Conservation (phyloP, 2,888 invertebrate genomes). For the Podabrus alpinus region DNA sequence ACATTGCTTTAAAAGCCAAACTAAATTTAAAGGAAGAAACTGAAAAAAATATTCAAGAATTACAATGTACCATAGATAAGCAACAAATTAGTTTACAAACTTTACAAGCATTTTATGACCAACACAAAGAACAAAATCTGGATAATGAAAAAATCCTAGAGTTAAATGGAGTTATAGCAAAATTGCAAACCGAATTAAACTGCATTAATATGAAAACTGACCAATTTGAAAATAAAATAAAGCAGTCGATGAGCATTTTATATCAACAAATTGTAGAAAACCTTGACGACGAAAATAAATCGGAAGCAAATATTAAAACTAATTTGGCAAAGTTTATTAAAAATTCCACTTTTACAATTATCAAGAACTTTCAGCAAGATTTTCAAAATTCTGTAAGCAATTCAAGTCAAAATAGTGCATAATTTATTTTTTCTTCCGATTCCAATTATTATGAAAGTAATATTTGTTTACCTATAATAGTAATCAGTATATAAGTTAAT, state of each 20-base stretch:
- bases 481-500: too few relatives aligned
- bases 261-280: conserved; percentile 43
- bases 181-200: conserved; percentile 31
- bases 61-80: conserved; percentile 16
- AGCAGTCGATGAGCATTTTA: conserved; percentile 47
- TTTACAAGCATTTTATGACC: conserved; percentile 29
- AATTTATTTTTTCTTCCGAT: too few relatives aligned
- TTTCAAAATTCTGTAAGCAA: conserved; percentile 5
- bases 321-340: conserved; percentile 36
- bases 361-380: conserved; percentile 29
- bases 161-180: conserved; percentile 27
- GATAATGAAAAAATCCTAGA: conserved; percentile 23
- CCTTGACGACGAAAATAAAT: conserved; percentile 29
- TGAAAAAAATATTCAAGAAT: conserved; percentile 13
- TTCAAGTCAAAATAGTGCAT: not conserved
- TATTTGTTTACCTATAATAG: too few relatives aligned
- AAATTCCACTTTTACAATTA: conserved; percentile 33
- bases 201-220: conserved; percentile 11
- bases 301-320: conserved; percentile 25
- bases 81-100: conserved; percentile 28
- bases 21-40: not conserved
- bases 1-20: not conserved
- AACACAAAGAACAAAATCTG: conserved; percentile 21
- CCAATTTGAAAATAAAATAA: conserved; percentile 38
- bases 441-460: too few relatives aligned